Conservation (phyloP, 1,140 invertebrate species). For the Nephila pilipes region DNA sequence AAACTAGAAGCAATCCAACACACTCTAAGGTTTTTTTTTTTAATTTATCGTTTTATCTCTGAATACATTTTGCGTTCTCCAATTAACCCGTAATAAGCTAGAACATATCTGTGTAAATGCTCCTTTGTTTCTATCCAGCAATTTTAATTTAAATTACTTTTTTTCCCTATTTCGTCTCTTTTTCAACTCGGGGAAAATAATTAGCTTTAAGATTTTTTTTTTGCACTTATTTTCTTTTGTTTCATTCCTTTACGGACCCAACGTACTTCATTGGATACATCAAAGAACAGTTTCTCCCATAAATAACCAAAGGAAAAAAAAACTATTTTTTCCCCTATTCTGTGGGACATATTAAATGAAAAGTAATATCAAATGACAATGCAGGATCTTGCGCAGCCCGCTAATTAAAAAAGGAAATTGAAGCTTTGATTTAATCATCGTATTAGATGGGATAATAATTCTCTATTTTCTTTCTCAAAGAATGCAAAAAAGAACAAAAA, state of each 20-base stretch:
- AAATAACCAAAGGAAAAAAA: not conserved
- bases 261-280: not conserved
- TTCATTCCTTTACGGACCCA: not conserved
- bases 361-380: slow-evolving; percentile 23
- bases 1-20: too few species aligned
- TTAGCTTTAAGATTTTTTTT: not conserved
- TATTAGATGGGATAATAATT: not conserved
- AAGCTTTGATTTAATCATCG: slow-evolving; percentile 36
- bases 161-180: not conserved
- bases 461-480: too few species aligned
- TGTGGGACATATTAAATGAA: not conserved
- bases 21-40: too few species aligned
- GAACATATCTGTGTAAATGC: not conserved
- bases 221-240: not conserved
- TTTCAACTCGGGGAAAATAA: not conserved
- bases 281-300: not conserved
- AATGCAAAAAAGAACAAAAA: too few species aligned
- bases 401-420: slow-evolving; percentile 41
- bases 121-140: not conserved
- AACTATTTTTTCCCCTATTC: not conserved
- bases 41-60: too few species aligned
- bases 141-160: slow-evolving; percentile 30
- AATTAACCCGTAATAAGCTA: not conserved
- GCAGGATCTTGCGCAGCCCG: not conserved
- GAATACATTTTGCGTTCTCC: too few species aligned